Base-by-base conservation (phyloP, 1,140 invertebrate species). In the Lepidotrigona ventralis region DNA sequence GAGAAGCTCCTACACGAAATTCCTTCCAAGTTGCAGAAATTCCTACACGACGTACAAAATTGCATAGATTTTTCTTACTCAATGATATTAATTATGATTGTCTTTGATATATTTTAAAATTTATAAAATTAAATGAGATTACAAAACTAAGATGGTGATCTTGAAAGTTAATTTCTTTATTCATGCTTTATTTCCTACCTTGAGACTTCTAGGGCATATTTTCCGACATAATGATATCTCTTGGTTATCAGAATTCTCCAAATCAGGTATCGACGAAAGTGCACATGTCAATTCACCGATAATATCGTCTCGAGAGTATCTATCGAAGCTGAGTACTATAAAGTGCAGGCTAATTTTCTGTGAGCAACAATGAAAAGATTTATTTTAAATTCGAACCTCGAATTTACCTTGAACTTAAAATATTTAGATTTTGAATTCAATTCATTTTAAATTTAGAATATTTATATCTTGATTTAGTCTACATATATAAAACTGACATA, bases 221-320 rank as follows among this genome's bases (percentile, higher is more conserved):
- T 98, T 97, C 85, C 97, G 95, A 92, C 96, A 96, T 46, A 98
- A 95, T 9, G 96, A 96, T 81, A 97, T 94, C 23, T 97, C 96
- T 91, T 97, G 96, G 89, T 97, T 97, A 85, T 97, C 97, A 19
- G 96, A 96, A 79, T 97, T 96, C 14, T 97, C 96, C 69, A 98
- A 94, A 91, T 98, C 97, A 15, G 91, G 68, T 69, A 98, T 95
- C 33, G 95, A 95, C 39, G 96, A 96, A 81, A 99, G 93, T 23
- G 97, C 97, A 86, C 97, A 97, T 85, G 99, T 97, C n/a, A 99
- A 97, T 94, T 99, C 99, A 26, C 99, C 99, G 80, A 99, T 99
- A 79, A 99, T 98, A 91, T 99, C 98, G 92, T 99, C 99, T 29
- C 98, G 96, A 53, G 98, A 99, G 93, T 99, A 99, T 92, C 98